Percentiles rank a stretch among this genome's conserved stretches.
Conservation (phyloP, 2,113 vertebrate species). For the Burhinus oedicnemus region DNA sequence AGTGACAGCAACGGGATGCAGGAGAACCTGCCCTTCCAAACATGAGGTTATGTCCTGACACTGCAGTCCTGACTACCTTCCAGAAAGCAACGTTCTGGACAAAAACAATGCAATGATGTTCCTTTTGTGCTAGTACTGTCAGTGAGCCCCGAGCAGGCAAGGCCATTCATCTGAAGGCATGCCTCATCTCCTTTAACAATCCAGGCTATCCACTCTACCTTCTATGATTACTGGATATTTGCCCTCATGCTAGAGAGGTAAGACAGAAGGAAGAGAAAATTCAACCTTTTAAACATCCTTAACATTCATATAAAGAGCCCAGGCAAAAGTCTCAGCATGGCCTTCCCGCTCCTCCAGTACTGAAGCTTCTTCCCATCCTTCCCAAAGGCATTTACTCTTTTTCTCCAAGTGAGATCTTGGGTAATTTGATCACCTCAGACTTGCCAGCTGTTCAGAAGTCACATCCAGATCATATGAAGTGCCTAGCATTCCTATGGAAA, state of each 20-base stretch:
- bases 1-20: background rate
- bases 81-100: background rate
- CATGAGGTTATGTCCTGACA: background rate
- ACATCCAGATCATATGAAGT: background rate
- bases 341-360: background rate
- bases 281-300: background rate
- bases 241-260: background rate
- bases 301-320: background rate
- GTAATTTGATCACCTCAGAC: constrained; percentile 11
- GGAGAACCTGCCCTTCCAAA: background rate
- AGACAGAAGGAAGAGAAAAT: background rate
- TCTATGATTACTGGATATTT: background rate
- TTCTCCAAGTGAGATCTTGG: background rate
- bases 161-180: background rate
- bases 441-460: constrained; percentile 30
- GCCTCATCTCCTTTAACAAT: background rate
- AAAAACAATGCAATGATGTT: background rate
- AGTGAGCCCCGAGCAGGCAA: background rate
- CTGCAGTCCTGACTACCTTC: background rate
- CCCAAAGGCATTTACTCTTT: background rate
- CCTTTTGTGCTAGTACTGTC: background rate
- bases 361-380: background rate
- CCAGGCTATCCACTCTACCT: background rate
- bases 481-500: constrained; percentile 17
- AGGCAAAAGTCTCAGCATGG: background rate